Evolutionary conservation across 2,888 invertebrate genomes (phyloP), one percentile per base, ranked within the genome.

Genomic region (Venusia cambrica): DNA sequence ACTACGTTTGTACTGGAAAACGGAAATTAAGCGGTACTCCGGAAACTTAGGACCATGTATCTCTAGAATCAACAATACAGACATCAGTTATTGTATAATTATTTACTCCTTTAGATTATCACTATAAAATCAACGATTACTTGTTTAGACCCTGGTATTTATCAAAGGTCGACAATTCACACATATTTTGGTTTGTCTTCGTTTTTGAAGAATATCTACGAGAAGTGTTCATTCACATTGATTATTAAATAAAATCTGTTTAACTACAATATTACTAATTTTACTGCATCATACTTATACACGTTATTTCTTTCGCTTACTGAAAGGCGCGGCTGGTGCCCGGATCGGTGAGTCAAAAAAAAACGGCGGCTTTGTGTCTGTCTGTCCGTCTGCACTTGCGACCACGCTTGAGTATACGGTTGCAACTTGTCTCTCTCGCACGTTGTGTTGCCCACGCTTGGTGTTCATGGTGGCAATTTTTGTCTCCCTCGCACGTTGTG

Each of bases 291-390:
- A n/a, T 50, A 76, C 62, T 62, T 52, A 65, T 49, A 48, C 34
- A 19, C 56, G 69, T 70, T 65, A 50, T 60, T 64, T 66, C 62
- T 71, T 57, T 64, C 61, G 76, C 78, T 72, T 63, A 56, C 68
- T 54, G 54, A 63, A 83, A 89, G 89, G 90, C 83, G 91, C 91
- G 57, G 91, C 91, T 54, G 91, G 91, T 55, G 91, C 91, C 43
- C 73, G 91, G 62, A 90, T 91, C 55, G 91, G 91, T 90, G 87
- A 90, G 90, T 90, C 62, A 45, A 55, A 40, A 50, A 40, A 65
- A 63, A 57, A 63, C 62, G 59, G 65, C 67, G 56, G 66, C 62
- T 72, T n/a, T 63, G 3, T 34, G 21, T 39, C 49, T 61, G 56
- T 67, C 48, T 54, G 42, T 45, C 46, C 55, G 63, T 68, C 54